These are phyloP conservation scores for Labeo rohita DNA, from an alignment of 2,113 vertebrate genomes.

Conservation along the genomic window DNA sequence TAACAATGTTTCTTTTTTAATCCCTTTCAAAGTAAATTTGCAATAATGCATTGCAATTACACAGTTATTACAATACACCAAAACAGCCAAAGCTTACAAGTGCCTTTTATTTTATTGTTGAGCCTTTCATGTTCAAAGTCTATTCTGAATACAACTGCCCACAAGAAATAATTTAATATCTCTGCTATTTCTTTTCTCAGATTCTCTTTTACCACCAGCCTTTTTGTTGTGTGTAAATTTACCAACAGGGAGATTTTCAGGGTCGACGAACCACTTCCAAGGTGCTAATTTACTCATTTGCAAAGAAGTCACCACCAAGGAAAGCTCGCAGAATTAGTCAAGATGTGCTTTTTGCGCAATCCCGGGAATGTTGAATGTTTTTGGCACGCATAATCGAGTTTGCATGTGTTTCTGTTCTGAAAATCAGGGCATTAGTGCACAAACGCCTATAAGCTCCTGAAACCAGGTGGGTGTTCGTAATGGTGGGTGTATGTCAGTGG, in stretches of 20 bases:
- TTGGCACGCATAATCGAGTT: neutral
- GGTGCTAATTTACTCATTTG: neutral
- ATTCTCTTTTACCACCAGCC: neutral
- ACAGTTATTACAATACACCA: neutral
- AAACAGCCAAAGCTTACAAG: neutral
- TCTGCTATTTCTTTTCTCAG: neutral
- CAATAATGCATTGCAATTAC: neutral
- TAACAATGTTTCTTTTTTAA: too few relatives aligned
- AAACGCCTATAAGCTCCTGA: neutral
- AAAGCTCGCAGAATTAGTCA: neutral
- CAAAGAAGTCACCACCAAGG: neutral
- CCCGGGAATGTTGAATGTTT: neutral
- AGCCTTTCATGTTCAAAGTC: neutral
- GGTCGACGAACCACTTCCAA: neutral
- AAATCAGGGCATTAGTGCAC: neutral
- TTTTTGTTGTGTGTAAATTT: neutral
- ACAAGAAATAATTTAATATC: neutral
- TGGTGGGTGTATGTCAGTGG: conserved; percentile 19
- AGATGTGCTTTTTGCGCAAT: neutral
- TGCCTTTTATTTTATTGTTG: neutral
- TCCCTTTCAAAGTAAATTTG: neutral
- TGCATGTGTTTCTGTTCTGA: neutral
- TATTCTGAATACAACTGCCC: neutral
- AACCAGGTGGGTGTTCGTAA: conserved; percentile 10
- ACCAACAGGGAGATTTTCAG: neutral